Evolutionary conservation across 1,140 invertebrate genomes (phyloP).

Genomic region (Bombus waltoni): DNA sequence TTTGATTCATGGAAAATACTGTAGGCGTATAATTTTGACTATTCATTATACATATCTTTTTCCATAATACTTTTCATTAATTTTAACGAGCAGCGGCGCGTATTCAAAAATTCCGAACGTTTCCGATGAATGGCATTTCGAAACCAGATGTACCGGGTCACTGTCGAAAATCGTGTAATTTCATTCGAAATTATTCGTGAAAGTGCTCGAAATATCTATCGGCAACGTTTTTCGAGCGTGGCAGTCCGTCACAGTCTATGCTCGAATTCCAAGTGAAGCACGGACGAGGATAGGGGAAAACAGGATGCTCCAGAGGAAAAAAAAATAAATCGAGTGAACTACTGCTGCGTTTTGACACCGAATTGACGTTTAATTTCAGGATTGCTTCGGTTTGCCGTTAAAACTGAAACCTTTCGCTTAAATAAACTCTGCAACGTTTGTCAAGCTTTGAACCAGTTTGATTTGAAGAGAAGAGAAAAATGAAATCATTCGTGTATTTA

Average conservation of each 20-base stretch:
- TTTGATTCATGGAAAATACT: neutral
- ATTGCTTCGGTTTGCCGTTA: neutral
- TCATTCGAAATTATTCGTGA: neutral
- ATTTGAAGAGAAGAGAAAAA: neutral
- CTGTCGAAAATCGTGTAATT: neutral
- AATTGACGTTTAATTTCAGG: neutral
- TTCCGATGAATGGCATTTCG: neutral
- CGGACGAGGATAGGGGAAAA: neutral
- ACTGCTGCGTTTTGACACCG: neutral
- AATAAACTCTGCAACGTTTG: neutral
- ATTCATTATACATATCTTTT: neutral
- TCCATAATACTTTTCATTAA: neutral
- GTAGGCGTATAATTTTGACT: neutral
- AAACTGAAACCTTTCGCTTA: neutral
- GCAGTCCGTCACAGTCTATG: neutral
- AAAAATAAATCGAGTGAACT: neutral
- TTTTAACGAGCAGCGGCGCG: neutral
- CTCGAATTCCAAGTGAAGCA: neutral
- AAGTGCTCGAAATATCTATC: neutral
- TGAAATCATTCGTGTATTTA: neutral
- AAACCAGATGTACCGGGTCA: neutral
- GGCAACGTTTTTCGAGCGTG: neutral
- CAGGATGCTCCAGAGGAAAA: neutral
- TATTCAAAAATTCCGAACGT: neutral
- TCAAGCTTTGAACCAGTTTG: neutral